phyloP scores from a whole-genome alignment of 2,888 invertebrate genomes.

The Cryptophagus acutangulus region DNA sequence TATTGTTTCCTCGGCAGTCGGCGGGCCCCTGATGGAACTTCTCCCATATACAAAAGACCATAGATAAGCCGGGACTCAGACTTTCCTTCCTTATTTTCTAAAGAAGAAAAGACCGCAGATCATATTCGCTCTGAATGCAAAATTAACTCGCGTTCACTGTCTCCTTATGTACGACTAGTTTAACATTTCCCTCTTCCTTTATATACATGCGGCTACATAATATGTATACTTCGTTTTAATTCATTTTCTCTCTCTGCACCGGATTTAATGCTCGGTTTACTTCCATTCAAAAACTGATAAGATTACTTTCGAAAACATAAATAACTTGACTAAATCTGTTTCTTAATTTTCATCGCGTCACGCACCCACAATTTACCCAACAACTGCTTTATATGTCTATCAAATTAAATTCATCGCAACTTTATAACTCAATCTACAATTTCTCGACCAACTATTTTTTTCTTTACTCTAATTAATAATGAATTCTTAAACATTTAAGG shows the following conservation, averaged over 20 bases:
- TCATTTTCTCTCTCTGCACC: constrained; percentile 36
- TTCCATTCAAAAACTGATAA: constrained; percentile 38
- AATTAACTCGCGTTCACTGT: constrained; percentile 35
- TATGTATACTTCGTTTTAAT: constrained; percentile 32
- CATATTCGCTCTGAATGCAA: constrained; percentile 42
- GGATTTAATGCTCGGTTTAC: constrained; percentile 42
- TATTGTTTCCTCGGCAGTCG: constrained; percentile 42
- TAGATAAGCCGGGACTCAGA: constrained; percentile 41
- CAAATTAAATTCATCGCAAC: too few relatives aligned
- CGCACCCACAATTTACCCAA: constrained; percentile 28
- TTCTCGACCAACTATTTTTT: too few relatives aligned
- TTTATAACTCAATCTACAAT: too few relatives aligned
- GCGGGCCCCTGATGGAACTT: constrained; percentile 39
- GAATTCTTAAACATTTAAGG: too few relatives aligned
- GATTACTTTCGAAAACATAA: constrained; percentile 41
- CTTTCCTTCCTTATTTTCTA: constrained; percentile 38
- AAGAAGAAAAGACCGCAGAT: constrained; percentile 41
- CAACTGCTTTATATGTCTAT: constrained; percentile 28
- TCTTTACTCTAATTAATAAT: too few relatives aligned
- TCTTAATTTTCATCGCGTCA: constrained; percentile 36
- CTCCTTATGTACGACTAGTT: neutral
- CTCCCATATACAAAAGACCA: constrained; percentile 37
- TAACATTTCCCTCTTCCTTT: neutral
- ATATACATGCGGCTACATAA: neutral
- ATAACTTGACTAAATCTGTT: constrained; percentile 39